Evolutionary conservation across 30 jellyfish, hydroid and myxozoan species (phyloP).

Genomic region (Pelagia noctiluca): DNA sequence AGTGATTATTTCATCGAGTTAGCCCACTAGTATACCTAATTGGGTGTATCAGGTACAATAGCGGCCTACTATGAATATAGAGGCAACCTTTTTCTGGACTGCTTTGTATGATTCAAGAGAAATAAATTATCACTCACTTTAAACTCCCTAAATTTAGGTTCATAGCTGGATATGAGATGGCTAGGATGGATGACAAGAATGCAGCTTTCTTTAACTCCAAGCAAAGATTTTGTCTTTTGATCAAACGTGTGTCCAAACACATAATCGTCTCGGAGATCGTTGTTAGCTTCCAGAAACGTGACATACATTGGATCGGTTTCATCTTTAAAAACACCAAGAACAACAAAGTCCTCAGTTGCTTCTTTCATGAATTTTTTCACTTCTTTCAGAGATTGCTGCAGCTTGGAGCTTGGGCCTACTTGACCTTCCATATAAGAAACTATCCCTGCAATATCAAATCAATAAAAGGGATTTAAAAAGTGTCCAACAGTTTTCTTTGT

Average conservation of each 20-base stretch:
- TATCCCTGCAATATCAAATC: constrained; percentile 63
- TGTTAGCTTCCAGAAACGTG: constrained; percentile 82
- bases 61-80: too few relatives aligned
- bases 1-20: too few relatives aligned
- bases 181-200: constrained; percentile 85
- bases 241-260: constrained; percentile 97
- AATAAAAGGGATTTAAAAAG: not conserved
- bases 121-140: constrained; percentile 51
- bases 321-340: constrained; percentile 89
- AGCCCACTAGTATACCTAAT: too few relatives aligned
- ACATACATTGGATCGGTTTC: constrained; percentile 83
- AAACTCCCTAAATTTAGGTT: constrained; percentile 67
- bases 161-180: constrained; percentile 83
- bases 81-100: too few relatives aligned
- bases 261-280: constrained; percentile 91
- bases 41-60: too few relatives aligned
- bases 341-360: constrained; percentile 83
- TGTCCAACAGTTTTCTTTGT: too few relatives aligned
- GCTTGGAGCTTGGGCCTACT: constrained; percentile 91
- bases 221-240: constrained; percentile 55
- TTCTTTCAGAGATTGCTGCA: constrained; percentile 68
- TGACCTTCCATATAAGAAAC: constrained; percentile 88
- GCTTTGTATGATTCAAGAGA: too few relatives aligned
- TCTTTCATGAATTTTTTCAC: constrained; percentile 73
- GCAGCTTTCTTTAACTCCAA: constrained; percentile 81